These are phyloP conservation scores for Lasius platythorax DNA, from an alignment of 2,888 invertebrate species.

Conservation along the genomic window DNA sequence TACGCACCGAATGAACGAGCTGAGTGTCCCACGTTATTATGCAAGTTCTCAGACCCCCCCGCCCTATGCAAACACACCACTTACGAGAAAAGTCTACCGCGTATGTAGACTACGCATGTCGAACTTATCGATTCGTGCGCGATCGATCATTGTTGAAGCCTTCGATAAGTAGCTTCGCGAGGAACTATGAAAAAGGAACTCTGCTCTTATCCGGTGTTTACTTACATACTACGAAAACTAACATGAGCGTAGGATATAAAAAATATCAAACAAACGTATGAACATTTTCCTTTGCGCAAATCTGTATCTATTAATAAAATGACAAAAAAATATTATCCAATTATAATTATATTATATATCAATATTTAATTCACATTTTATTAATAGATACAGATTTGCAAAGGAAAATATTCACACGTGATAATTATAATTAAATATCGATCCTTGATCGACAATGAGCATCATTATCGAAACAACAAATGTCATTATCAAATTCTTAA, in stretches of 20 bases:
- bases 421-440: neutral
- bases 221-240: conserved; percentile 1
- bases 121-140: conserved; percentile 17
- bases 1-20: neutral
- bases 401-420: too few relatives aligned
- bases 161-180: conserved; percentile 2
- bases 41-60: conserved; percentile 38
- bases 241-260: neutral
- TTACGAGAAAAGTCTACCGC: conserved; percentile 11
- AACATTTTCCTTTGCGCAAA: neutral
- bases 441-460: neutral
- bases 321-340: neutral
- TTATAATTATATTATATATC: too few relatives aligned
- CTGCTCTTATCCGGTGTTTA: neutral
- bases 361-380: too few relatives aligned
- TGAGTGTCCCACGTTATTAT: conserved; percentile 68
- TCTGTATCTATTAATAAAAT: neutral
- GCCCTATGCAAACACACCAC: conserved; percentile 49
- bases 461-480: neutral
- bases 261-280: neutral
- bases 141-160: conserved; percentile 24
- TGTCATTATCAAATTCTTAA: neutral
- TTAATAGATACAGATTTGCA: too few relatives aligned
- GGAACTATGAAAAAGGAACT: neutral
- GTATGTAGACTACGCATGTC: conserved; percentile 9